Evolutionary conservation across 2,797 vertebrate species (phyloP).

Genomic region (Dendrocincla fuliginosa): DNA sequence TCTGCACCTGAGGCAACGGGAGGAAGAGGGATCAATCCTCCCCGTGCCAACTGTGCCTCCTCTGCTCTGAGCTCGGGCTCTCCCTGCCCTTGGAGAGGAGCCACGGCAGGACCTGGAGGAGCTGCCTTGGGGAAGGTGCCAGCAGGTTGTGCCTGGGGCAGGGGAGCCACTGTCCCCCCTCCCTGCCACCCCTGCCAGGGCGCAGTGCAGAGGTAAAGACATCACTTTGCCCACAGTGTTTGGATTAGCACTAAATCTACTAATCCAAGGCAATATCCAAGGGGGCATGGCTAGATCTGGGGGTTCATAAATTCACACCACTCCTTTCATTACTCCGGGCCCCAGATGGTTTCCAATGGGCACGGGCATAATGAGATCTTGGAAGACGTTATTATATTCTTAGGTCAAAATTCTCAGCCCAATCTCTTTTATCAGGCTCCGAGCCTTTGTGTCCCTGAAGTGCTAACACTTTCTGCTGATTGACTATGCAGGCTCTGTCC

Average conservation of each 20-base stretch:
- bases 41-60: background rate
- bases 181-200: background rate
- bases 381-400: slow-evolving; percentile 73
- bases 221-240: slow-evolving; percentile 63
- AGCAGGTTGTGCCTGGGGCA: slow-evolving; percentile 28
- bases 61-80: background rate
- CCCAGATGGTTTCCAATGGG: slow-evolving; percentile 67
- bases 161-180: slow-evolving; percentile 51
- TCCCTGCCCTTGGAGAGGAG: background rate
- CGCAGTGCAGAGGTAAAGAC: slow-evolving; percentile 59
- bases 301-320: slow-evolving; percentile 66
- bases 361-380: slow-evolving; percentile 69
- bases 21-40: background rate
- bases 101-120: slow-evolving; percentile 19
- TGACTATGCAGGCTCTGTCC: slow-evolving; percentile 23
- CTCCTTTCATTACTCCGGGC: slow-evolving; percentile 64
- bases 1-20: slow-evolving; percentile 32
- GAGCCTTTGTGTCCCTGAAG: slow-evolving; percentile 67
- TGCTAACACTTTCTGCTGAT: slow-evolving; percentile 69
- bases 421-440: slow-evolving; percentile 52
- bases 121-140: slow-evolving; percentile 25
- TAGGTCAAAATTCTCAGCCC: slow-evolving; percentile 70
- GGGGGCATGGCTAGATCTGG: slow-evolving; percentile 55
- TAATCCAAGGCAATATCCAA: slow-evolving; percentile 69
- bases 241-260: slow-evolving; percentile 72